A percentile compares a stretch with the other conserved stretches of the same genome.
These are phyloP conservation scores for Odontophorus gujanensis DNA, from an alignment of 2,113 vertebrate species.

Conservation along the genomic window DNA sequence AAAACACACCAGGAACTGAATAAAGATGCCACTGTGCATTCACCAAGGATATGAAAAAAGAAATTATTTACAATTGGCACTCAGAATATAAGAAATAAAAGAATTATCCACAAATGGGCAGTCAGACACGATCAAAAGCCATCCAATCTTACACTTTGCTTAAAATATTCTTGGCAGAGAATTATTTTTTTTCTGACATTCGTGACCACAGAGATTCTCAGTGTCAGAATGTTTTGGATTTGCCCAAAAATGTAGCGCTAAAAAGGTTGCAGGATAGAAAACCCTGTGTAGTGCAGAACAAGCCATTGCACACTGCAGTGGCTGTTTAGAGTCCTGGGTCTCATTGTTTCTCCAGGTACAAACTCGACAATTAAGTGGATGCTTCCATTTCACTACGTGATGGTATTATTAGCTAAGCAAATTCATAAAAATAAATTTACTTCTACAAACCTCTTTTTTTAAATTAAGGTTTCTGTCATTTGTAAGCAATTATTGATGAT, in stretches of 20 bases:
- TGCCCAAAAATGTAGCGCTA: background rate
- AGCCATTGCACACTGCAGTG: background rate
- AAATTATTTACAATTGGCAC: background rate
- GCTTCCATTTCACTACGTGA: background rate
- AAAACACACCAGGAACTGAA: background rate
- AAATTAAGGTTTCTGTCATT: background rate
- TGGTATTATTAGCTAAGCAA: background rate
- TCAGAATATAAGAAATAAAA: background rate
- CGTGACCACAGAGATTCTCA: background rate
- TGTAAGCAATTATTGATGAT: background rate
- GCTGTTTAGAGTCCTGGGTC: background rate
- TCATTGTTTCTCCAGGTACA: background rate
- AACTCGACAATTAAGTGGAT: background rate
- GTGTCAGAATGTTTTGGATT: background rate
- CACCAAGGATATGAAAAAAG: background rate
- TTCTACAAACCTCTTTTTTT: background rate
- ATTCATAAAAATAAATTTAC: background rate
- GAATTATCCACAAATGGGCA: background rate
- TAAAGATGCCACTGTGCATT: background rate
- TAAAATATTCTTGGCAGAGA: background rate
- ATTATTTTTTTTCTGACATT: background rate
- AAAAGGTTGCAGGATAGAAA: background rate
- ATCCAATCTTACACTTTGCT: background rate
- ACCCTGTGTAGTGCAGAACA: background rate
- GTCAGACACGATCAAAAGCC: background rate